A percentile compares a stretch with the other conserved stretches of the same genome.
Evolutionary conservation across 2,797 vertebrate genomes (phyloP).

Genomic region (Myotis planiceps): DNA sequence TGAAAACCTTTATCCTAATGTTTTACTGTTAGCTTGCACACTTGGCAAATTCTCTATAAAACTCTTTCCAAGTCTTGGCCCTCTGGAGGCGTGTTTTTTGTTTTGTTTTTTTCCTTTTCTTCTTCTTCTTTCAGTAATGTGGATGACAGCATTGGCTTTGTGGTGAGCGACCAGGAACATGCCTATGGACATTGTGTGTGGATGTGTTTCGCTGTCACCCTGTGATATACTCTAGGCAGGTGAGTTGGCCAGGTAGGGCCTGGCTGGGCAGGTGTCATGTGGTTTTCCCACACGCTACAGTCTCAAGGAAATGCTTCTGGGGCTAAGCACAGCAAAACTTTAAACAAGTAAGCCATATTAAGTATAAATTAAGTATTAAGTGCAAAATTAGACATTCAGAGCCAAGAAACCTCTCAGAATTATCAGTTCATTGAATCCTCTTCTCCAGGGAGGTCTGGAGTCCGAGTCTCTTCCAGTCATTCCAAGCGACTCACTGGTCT

Average conservation of each 20-base stretch:
- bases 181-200: not conserved
- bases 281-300: not conserved
- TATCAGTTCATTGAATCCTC: not conserved
- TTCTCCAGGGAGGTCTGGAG: not conserved
- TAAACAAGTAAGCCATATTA: not conserved
- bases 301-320: constrained; percentile 1
- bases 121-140: not conserved
- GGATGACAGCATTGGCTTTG: not conserved
- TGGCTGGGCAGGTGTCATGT: not conserved
- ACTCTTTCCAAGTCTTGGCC: not conserved
- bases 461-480: not conserved
- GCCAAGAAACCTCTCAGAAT: not conserved
- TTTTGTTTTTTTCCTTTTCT: not conserved
- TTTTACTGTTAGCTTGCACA: not conserved
- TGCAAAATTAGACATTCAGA: not conserved
- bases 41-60: not conserved
- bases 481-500: not conserved
- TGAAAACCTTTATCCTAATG: not conserved
- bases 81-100: not conserved
- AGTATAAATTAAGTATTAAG: not conserved
- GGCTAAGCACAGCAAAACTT: not conserved
- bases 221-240: not conserved
- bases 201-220: not conserved
- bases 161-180: not conserved
- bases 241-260: not conserved